Percentiles rank a stretch among this genome's conserved stretches.
Conservation (phyloP, 2,797 vertebrate genomes). For the Schizopygopsis pylzovi region DNA sequence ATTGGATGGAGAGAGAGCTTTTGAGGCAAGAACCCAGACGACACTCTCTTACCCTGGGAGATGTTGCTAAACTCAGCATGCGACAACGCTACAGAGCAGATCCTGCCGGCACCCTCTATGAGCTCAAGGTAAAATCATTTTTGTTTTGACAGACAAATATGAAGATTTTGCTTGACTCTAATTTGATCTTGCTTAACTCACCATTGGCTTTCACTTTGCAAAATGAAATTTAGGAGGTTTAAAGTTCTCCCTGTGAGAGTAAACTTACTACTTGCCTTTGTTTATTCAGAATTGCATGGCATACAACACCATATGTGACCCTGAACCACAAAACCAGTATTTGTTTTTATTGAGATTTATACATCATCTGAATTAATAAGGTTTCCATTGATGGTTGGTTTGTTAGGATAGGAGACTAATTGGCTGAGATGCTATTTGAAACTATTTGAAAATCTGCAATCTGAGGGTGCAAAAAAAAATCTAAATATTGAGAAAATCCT, state of each 20-base stretch:
- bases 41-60: constrained; percentile 68
- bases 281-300: neutral
- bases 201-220: constrained; percentile 13
- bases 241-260: neutral
- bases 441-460: no score
- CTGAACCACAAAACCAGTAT: no score
- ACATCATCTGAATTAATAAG: no score
- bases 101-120: constrained; percentile 57
- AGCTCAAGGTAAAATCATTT: constrained; percentile 74
- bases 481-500: no score
- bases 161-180: constrained; percentile 30
- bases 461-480: no score
- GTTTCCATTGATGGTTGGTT: no score
- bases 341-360: no score
- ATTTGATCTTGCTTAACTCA: constrained; percentile 36
- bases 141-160: constrained; percentile 46
- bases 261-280: neutral
- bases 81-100: constrained; percentile 32
- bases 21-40: constrained; percentile 68
- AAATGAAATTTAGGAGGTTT: no score
- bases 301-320: neutral
- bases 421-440: no score
- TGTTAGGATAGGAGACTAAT: no score
- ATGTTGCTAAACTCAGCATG: constrained; percentile 53
- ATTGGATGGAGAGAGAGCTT: constrained; percentile 73